Conservation (phyloP, 2,888 invertebrate species). For the Salticus scenicus region DNA sequence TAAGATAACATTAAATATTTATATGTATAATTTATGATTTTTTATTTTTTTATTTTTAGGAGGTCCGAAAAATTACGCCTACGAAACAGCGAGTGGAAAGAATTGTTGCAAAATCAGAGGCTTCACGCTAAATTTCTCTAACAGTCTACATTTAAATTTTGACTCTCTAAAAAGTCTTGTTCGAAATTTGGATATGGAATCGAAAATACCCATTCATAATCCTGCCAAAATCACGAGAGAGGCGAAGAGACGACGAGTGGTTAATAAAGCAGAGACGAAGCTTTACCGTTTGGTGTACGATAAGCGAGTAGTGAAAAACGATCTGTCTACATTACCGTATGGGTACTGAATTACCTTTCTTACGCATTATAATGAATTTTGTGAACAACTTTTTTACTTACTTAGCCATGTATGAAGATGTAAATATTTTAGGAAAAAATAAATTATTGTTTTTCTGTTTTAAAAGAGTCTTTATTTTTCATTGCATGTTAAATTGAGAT, state of each 20-base stretch:
- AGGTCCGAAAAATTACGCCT: conserved; percentile 43
- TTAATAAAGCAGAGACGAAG: not conserved
- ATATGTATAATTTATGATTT: no score
- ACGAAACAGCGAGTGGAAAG: not conserved
- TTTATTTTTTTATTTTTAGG: no score
- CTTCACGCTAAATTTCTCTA: conserved; percentile 30
- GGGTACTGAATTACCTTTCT: not conserved
- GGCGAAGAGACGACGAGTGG: no score
- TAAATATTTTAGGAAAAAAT: no score
- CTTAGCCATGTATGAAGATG: no score
- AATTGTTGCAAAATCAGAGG: conserved; percentile 26
- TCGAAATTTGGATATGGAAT: not conserved
- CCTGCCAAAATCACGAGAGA: no score
- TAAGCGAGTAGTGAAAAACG: not conserved
- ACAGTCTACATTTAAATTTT: not conserved
- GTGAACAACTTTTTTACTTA: no score
- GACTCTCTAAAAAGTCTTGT: not conserved
- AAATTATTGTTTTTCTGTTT: not conserved
- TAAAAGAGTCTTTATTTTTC: not conserved
- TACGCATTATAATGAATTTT: no score
- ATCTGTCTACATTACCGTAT: conserved; percentile 4
- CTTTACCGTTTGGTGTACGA: not conserved
- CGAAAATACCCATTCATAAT: not conserved
- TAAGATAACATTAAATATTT: no score
- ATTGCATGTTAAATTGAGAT: not conserved